Conservation (phyloP, 2,113 vertebrate genomes). For the Lamprotornis superbus region DNA sequence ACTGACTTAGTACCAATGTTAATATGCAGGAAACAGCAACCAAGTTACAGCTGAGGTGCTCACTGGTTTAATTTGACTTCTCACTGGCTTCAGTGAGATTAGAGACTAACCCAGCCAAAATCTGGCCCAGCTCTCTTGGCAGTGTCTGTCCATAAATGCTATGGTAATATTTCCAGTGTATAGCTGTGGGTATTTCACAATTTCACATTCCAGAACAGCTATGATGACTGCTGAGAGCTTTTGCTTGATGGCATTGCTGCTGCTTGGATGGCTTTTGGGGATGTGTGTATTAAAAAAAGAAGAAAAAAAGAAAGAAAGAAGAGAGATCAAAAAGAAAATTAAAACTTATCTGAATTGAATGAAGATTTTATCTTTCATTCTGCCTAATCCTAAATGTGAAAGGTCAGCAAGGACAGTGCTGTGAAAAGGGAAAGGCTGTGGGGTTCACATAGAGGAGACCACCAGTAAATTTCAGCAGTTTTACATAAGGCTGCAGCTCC, state of each 20-base stretch:
- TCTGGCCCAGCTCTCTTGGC: background rate
- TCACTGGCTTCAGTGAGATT: background rate
- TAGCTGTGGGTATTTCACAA: background rate
- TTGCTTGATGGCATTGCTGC: background rate
- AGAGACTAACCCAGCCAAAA: background rate
- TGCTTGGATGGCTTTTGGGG: background rate
- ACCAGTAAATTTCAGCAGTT: background rate
- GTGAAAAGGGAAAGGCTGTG: background rate
- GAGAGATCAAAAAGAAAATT: background rate
- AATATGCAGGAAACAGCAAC: background rate
- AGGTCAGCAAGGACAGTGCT: background rate
- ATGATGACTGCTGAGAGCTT: background rate
- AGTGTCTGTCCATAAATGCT: background rate
- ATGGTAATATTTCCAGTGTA: background rate
- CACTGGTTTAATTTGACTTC: background rate
- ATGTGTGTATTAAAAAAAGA: background rate
- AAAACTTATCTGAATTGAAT: background rate
- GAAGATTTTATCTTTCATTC: background rate
- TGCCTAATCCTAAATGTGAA: background rate
- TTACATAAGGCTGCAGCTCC: background rate
- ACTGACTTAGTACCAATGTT: background rate
- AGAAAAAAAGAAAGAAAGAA: background rate
- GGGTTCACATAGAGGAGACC: background rate
- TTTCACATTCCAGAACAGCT: constrained; percentile 7
- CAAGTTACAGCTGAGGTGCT: background rate